Percentiles rank a stretch among this genome's conserved stretches.
Evolutionary conservation across 2,113 vertebrate species (phyloP).

Genomic region (Macrotus californicus): DNA sequence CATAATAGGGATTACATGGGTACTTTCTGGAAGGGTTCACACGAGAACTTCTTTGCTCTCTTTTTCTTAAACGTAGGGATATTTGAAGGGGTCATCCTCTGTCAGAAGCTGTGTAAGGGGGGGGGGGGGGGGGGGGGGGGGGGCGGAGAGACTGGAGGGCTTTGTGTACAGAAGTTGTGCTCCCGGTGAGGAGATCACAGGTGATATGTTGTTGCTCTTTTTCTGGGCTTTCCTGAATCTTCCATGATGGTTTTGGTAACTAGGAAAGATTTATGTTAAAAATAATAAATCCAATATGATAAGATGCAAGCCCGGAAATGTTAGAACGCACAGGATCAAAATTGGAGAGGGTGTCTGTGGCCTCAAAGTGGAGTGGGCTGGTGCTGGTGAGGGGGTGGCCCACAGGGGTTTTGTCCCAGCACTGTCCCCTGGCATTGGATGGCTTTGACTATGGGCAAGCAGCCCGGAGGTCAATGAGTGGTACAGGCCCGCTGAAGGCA

Average conservation of each 20-base stretch:
- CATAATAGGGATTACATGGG: slow-evolving; percentile 33
- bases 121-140: accelerated
- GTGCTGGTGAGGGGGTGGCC: neutral
- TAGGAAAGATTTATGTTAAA: neutral
- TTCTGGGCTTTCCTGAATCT: neutral
- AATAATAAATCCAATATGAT: neutral
- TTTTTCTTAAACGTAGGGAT: slow-evolving; percentile 20
- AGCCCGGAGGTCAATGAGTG: neutral
- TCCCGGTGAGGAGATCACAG: neutral
- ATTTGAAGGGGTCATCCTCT: slow-evolving; percentile 12
- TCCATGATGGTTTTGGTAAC: neutral
- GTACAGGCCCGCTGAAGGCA: neutral
- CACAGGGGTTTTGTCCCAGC: accelerated
- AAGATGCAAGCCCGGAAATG: neutral
- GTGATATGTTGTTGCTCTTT: neutral
- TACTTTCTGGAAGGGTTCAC: slow-evolving; percentile 38
- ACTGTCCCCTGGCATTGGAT: accelerated
- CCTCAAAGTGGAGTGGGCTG: neutral
- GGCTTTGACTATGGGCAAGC: neutral
- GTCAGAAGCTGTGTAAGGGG: neutral
- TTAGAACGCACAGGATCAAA: neutral
- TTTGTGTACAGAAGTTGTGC: neutral
- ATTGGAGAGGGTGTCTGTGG: neutral
- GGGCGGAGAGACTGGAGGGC: neutral
- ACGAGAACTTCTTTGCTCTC: neutral